Percentiles rank a stretch among this genome's conserved stretches.
These are phyloP conservation scores for Acrocephalus kingi DNA, from an alignment of 2,113 vertebrate species.

Conservation along the genomic window DNA sequence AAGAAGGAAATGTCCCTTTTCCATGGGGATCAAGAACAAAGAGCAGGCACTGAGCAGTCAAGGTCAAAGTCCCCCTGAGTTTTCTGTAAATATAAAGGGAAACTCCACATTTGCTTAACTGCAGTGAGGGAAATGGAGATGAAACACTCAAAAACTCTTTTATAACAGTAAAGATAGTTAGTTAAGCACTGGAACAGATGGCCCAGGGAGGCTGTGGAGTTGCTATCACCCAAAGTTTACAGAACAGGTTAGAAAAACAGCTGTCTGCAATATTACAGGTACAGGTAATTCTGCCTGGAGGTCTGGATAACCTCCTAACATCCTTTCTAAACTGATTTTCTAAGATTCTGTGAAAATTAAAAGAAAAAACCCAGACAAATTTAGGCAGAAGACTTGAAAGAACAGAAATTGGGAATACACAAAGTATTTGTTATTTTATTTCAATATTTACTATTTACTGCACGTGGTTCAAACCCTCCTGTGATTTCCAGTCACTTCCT, in stretches of 20 bases:
- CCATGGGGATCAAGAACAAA: background rate
- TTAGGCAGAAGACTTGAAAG: background rate
- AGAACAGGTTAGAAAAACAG: slow-evolving; percentile 66
- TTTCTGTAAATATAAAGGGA: slow-evolving; percentile 26
- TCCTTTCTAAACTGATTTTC: slow-evolving; percentile 8
- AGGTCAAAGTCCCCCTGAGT: slow-evolving; percentile 41
- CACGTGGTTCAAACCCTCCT: background rate
- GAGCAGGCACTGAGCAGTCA: slow-evolving; percentile 3
- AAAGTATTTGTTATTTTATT: background rate
- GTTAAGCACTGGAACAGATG: slow-evolving; percentile 66
- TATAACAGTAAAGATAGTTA: slow-evolving; percentile 48
- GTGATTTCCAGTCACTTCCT: background rate
- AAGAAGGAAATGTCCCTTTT: background rate
- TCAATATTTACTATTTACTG: background rate
- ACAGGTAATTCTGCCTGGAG: slow-evolving; percentile 59
- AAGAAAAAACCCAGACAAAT: background rate
- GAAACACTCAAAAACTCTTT: slow-evolving; percentile 50
- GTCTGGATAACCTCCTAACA: slow-evolving; percentile 47
- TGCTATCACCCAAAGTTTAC: slow-evolving; percentile 32
- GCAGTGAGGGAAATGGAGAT: slow-evolving; percentile 35
- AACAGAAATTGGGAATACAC: background rate
- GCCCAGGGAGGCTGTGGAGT: slow-evolving; percentile 35
- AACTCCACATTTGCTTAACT: slow-evolving; percentile 55
- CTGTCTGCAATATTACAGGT: slow-evolving; percentile 40
- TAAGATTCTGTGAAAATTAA: background rate